Evolutionary conservation across 2,113 vertebrate species (phyloP).

Genomic region (Maccullochella peelii): DNA sequence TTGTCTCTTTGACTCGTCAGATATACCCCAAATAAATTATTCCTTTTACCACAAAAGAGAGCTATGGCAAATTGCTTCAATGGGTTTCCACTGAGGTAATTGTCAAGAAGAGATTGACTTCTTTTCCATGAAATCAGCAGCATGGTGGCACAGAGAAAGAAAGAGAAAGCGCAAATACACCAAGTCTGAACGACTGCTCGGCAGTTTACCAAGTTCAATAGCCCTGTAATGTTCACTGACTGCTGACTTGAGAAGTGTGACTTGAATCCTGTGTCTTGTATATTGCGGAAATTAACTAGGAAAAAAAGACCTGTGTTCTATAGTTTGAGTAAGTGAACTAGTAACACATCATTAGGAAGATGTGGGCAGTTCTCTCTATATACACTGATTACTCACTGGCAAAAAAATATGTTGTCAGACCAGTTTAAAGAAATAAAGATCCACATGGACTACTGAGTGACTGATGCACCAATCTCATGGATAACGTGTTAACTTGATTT

Average conservation of each 20-base stretch:
- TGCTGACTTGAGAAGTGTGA: conserved; percentile 58
- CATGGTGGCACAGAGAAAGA: conserved; percentile 59
- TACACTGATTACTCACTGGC: neutral
- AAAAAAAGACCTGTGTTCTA: neutral
- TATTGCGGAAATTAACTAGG: conserved; percentile 4
- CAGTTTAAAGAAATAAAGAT: neutral
- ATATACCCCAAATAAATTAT: conserved; percentile 75
- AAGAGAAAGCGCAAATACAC: conserved; percentile 14
- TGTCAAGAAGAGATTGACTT: conserved; percentile 75
- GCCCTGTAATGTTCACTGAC: conserved; percentile 51
- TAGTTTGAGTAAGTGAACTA: neutral
- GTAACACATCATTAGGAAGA: conserved; percentile 7
- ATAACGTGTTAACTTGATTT: neutral
- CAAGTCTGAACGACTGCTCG: conserved; percentile 35
- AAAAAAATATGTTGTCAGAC: neutral
- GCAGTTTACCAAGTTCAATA: conserved; percentile 56
- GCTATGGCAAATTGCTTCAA: conserved; percentile 78
- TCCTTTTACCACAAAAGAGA: conserved; percentile 75
- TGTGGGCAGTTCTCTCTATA: neutral
- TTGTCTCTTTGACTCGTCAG: conserved; percentile 74
- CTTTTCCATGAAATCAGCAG: conserved; percentile 80
- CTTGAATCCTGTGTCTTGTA: conserved; percentile 49
- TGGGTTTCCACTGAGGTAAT: conserved; percentile 84
- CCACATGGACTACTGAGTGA: neutral
- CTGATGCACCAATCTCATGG: neutral